phyloP scores from a whole-genome alignment of 1,140 invertebrate genomes.

The Drosophila lacteicornis region DNA sequence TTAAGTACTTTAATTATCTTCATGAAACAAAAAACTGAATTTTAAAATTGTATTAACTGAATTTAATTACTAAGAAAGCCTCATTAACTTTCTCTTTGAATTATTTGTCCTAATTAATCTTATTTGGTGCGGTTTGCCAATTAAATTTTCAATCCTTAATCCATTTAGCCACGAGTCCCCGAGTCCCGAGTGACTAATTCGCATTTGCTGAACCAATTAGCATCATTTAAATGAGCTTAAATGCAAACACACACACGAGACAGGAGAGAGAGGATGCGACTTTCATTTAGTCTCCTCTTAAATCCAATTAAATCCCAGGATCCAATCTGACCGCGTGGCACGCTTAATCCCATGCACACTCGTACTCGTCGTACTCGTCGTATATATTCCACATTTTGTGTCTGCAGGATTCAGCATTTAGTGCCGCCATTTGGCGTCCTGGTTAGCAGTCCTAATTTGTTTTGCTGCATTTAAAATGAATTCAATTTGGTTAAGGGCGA shows the following conservation, averaged over 20 bases:
- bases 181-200: slow-evolving; percentile 25
- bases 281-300: slow-evolving; percentile 10
- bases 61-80: slow-evolving; percentile 11
- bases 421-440: slow-evolving; percentile 30
- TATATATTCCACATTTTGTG: background rate
- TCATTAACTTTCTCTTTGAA: background rate
- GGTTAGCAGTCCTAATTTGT: slow-evolving; percentile 35
- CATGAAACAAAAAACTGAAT: too few relatives aligned
- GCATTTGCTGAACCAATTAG: slow-evolving; percentile 31
- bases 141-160: slow-evolving; percentile 24
- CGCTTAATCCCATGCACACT: slow-evolving; percentile 30
- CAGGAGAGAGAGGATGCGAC: background rate
- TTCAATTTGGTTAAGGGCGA: slow-evolving; percentile 58
- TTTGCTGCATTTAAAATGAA: slow-evolving; percentile 63
- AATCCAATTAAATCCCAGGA: slow-evolving; percentile 18
- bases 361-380: background rate
- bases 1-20: background rate
- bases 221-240: slow-evolving; percentile 47
- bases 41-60: background rate
- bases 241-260: slow-evolving; percentile 4
- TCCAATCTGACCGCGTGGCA: slow-evolving; percentile 54
- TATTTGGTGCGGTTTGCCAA: slow-evolving; percentile 7
- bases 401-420: slow-evolving; percentile 22
- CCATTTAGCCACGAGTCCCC: slow-evolving; percentile 5
- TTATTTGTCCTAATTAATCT: slow-evolving; percentile 12